Conservation (phyloP, 30 jellyfish, hydroid and myxozoan species). For the Cassiopea xamachana region DNA sequence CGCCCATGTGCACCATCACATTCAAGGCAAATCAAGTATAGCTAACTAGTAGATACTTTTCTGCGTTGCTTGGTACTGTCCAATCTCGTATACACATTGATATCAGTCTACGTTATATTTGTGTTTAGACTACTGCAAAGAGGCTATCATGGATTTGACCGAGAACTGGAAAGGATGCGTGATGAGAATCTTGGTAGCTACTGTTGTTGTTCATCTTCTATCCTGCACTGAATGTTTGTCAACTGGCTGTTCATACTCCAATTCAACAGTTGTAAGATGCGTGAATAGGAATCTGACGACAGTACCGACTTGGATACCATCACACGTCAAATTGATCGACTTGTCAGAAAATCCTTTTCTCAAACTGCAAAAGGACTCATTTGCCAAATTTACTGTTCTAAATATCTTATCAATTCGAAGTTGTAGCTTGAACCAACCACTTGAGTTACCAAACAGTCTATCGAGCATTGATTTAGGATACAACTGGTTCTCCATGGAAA, state of each 20-base stretch:
- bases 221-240: neutral
- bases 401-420: neutral
- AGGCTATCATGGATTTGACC: too few relatives aligned
- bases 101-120: too few relatives aligned
- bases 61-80: too few relatives aligned
- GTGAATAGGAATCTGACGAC: neutral
- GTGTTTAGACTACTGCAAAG: too few relatives aligned
- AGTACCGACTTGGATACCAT: neutral
- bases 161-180: too few relatives aligned
- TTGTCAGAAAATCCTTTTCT: constrained; percentile 4
- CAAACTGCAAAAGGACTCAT: neutral
- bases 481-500: neutral
- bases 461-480: neutral
- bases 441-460: neutral
- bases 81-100: too few relatives aligned
- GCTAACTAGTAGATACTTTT: too few relatives aligned
- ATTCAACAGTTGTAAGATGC: neutral
- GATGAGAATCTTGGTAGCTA: too few relatives aligned
- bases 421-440: neutral
- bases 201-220: neutral
- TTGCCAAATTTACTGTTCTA: neutral
- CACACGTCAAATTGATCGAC: neutral
- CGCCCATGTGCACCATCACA: too few relatives aligned
- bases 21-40: too few relatives aligned
- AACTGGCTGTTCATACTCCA: neutral